Base-by-base conservation (phyloP, 1,140 invertebrate species). In the Oncopodura yosiiana region DNA sequence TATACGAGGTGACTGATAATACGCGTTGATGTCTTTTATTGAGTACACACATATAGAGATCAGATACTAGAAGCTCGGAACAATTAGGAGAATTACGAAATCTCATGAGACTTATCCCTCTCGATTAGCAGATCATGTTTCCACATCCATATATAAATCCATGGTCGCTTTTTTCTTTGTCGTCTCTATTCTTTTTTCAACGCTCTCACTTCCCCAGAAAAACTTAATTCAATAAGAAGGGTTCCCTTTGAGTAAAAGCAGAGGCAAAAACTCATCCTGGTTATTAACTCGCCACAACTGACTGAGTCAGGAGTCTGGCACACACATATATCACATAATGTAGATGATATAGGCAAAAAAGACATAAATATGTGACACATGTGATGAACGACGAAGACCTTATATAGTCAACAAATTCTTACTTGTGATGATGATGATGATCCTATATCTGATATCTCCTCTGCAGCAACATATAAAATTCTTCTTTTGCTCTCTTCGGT, bases 71-170 rank as follows among this genome's bases (percentile, higher is more conserved):
- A n/a, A n/a, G 53, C 52, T 56, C 55, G 58, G 37, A 41, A 63
- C 62, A 63, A 63, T 63, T 63, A 63, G 51, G 58, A 60, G 62
- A 63, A 63, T 63, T 63, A 63, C 54, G 36, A 60, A 58, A 49
- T 63, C 62, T 50, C 58, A 12, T 16, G 62, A 58, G 62, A 56
- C 34, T 63, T 60, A 55, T 55, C 54, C 61, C 58, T 63, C 62
- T 58, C 62, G 62, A 63, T 60, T 60, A 63, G 49, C 51, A 63
- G 62, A 63, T 63, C 62, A 63, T 63, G 58, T 63, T 63, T 57
- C 61, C 16, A 9, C 9, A 46, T 34, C 53, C 52, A 48, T 48
- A 41, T 53, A 43, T 34, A 24, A 18, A 30, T 34, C 39, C 43
- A 38, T 12, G 12, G 21, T 32, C n/a, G n/a, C 50, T 23, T 42